Evolutionary conservation across 2,113 vertebrate genomes (phyloP).

Genomic region (Carassius carassius): DNA sequence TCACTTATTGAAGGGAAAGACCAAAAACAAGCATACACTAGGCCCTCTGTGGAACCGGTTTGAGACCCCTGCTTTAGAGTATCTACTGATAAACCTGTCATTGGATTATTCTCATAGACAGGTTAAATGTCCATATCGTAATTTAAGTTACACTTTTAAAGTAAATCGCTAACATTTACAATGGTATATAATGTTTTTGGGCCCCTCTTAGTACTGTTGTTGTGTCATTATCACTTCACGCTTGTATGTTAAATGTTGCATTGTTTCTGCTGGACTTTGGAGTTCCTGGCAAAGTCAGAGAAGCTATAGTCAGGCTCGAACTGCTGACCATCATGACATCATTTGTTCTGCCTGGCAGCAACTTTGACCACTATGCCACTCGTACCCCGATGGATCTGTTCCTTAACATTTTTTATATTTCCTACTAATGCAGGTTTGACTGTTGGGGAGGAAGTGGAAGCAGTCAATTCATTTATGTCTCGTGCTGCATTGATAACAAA

Average conservation of each 20-base stretch:
- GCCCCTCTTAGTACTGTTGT: background rate
- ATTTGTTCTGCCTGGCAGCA: background rate
- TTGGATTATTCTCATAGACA: conserved; percentile 27
- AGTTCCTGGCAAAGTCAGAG: background rate
- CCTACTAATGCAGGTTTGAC: conserved; percentile 27
- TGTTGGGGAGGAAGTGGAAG: conserved; percentile 36
- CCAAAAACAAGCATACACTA: conserved; percentile 11
- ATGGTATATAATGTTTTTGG: background rate
- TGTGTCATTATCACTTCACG: background rate
- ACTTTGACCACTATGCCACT: conserved; percentile 21
- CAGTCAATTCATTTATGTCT: conserved; percentile 23
- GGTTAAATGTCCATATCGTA: conserved; percentile 15
- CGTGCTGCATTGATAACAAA: conserved; percentile 26
- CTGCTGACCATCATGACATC: background rate
- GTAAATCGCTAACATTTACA: background rate
- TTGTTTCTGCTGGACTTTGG: background rate
- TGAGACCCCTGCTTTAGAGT: background rate
- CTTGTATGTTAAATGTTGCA: background rate
- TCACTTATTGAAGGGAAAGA: conserved; percentile 2
- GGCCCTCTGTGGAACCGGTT: background rate
- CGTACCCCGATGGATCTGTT: background rate
- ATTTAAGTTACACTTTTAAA: background rate
- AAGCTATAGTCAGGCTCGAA: background rate
- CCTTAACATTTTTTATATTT: conserved; percentile 15
- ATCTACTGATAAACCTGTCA: conserved; percentile 17